These are phyloP conservation scores for Notodromas monacha DNA, from an alignment of 2,888 invertebrate species.

Conservation along the genomic window DNA sequence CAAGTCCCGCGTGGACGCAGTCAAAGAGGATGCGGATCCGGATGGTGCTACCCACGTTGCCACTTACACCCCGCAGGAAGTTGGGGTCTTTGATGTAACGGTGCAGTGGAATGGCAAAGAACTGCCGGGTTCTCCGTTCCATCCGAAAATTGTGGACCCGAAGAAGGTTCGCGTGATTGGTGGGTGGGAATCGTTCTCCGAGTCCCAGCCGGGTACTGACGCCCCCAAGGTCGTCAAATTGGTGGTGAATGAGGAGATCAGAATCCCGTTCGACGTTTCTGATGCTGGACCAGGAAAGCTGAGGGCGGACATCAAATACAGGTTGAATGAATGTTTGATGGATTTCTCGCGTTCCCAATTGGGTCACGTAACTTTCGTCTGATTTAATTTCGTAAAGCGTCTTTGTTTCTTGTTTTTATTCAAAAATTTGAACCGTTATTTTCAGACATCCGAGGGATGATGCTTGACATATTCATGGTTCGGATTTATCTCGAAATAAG, in stretches of 20 bases:
- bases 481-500: too few relatives aligned
- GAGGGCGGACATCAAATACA: too few relatives aligned
- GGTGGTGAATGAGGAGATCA: constrained; percentile 18
- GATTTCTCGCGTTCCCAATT: too few relatives aligned
- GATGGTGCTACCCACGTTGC: constrained; percentile 66
- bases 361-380: too few relatives aligned
- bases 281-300: constrained; percentile 71
- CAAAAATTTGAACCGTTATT: too few relatives aligned
- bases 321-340: too few relatives aligned
- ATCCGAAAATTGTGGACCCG: constrained; percentile 38
- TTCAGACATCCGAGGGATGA: too few relatives aligned
- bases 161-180: constrained; percentile 38
- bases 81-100: constrained; percentile 63
- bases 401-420: too few relatives aligned
- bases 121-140: constrained; percentile 38
- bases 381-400: too few relatives aligned
- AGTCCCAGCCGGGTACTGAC: too few relatives aligned
- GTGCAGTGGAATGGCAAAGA: constrained; percentile 28
- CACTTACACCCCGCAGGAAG: constrained; percentile 57
- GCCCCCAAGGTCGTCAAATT: constrained; percentile 21
- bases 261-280: constrained; percentile 45
- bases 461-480: too few relatives aligned
- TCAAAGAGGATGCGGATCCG: constrained; percentile 15
- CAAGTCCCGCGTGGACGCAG: constrained; percentile 10
- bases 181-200: constrained; percentile 48